Evolutionary conservation across 2,888 invertebrate genomes (phyloP).

Genomic region (Pardosa pseudoannulata): DNA sequence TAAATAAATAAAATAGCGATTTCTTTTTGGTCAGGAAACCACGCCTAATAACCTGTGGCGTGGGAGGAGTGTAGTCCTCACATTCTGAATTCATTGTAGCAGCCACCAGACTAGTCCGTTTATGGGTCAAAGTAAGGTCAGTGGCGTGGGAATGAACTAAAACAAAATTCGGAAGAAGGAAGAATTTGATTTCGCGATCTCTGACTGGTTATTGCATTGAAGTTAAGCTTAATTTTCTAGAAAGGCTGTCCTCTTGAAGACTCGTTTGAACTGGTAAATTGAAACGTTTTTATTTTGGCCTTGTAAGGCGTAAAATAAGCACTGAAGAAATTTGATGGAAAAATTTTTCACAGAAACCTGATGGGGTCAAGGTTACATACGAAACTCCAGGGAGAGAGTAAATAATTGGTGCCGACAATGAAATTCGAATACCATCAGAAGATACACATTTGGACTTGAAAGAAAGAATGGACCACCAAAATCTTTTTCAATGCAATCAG

Average conservation of each 20-base stretch:
- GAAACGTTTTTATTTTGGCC: slow-evolving; percentile 19
- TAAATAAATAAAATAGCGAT: slow-evolving; percentile 13
- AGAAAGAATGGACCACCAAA: too few relatives aligned
- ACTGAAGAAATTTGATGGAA: not conserved
- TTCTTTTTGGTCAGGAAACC: slow-evolving; percentile 23
- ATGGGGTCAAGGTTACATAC: not conserved
- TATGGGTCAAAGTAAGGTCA: slow-evolving; percentile 69
- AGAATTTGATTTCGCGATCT: slow-evolving; percentile 56
- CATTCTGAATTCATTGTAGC: slow-evolving; percentile 57
- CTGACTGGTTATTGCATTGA: slow-evolving; percentile 58
- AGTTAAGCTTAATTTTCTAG: slow-evolving; percentile 18
- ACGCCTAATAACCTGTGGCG: slow-evolving; percentile 70
- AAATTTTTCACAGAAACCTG: not conserved
- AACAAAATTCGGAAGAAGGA: slow-evolving; percentile 31
- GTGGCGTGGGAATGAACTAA: slow-evolving; percentile 61
- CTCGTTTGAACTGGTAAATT: slow-evolving; percentile 25
- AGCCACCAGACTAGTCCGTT: slow-evolving; percentile 62
- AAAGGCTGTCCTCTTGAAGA: not conserved
- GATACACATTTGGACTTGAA: too few relatives aligned
- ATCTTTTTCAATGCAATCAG: too few relatives aligned
- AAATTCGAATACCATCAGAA: not conserved
- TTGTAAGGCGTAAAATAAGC: not conserved
- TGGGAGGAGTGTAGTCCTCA: slow-evolving; percentile 59
- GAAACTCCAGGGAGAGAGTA: too few relatives aligned
- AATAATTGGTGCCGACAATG: too few relatives aligned